Conservation (phyloP, 2,113 vertebrate genomes). For the Otus sunia region DNA sequence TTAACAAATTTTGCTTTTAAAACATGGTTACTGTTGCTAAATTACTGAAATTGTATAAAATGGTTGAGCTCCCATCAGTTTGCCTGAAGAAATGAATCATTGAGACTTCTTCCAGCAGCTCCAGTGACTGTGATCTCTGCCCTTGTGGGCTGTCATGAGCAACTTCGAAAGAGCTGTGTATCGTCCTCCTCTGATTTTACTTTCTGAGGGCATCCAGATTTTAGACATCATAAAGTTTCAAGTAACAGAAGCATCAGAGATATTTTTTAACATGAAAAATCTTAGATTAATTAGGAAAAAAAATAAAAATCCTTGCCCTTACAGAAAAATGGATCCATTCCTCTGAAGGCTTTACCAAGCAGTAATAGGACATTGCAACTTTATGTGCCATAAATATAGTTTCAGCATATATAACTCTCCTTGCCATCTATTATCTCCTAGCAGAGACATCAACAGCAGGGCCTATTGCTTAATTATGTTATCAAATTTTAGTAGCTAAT, state of each 20-base stretch:
- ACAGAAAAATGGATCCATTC: neutral
- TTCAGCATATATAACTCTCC: neutral
- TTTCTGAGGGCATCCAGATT: neutral
- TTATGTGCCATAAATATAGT: neutral
- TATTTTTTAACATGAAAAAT: neutral
- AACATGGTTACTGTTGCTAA: neutral
- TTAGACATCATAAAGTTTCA: neutral
- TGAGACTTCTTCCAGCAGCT: neutral
- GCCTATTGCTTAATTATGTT: constrained; percentile 9
- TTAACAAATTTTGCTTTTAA: neutral
- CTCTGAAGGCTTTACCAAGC: neutral
- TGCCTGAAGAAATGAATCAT: neutral
- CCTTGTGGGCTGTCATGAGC: neutral
- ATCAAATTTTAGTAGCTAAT: constrained; percentile 51
- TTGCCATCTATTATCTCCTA: neutral
- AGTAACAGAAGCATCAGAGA: neutral
- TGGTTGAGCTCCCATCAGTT: accelerated
- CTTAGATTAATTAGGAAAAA: neutral
- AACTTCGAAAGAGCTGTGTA: neutral
- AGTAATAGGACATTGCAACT: neutral
- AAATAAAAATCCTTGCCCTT: neutral
- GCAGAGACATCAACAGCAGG: neutral
- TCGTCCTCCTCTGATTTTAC: neutral
- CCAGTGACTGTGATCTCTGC: neutral
- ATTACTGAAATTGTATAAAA: neutral